A percentile compares a stretch with the other conserved stretches of the same genome.
Evolutionary conservation across 35 echinoderm and acorn worm species (phyloP).

Genomic region (Chiridota heheva): DNA sequence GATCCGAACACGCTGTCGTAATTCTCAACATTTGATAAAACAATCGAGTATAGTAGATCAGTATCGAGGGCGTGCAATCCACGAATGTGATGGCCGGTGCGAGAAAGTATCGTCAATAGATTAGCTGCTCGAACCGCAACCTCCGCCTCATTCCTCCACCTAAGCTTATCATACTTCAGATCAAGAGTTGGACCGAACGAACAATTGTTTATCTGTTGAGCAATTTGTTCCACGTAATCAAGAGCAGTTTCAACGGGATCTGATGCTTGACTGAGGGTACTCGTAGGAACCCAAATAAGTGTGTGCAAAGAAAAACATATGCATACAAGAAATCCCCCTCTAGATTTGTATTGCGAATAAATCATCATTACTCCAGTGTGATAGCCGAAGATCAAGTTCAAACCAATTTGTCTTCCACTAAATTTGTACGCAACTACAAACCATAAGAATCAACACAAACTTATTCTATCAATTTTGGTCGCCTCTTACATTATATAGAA

Average conservation of each 20-base stretch:
- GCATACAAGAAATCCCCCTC: no score
- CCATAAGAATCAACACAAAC: no score
- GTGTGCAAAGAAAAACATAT: no score
- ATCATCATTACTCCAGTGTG: no score
- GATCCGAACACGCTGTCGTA: slow-evolving; percentile 70
- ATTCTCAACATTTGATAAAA: slow-evolving; percentile 71
- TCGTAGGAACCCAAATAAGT: no score
- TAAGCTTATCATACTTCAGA: slow-evolving; percentile 61
- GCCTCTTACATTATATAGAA: no score
- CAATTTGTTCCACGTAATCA: slow-evolving; percentile 81
- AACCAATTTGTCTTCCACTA: no score
- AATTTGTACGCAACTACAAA: no score
- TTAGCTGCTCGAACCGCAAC: slow-evolving; percentile 70
- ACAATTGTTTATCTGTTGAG: slow-evolving; percentile 66
- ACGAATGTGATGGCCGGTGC: slow-evolving; percentile 59
- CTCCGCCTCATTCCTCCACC: slow-evolving; percentile 62
- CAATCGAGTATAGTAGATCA: slow-evolving; percentile 69
- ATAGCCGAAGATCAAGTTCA: no score
- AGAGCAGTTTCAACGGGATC: slow-evolving; percentile 64
- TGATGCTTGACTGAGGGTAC: no score
- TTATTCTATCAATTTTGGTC: no score
- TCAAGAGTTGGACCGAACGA: slow-evolving; percentile 76
- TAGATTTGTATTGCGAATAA: no score
- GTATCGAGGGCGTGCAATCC: slow-evolving; percentile 62
- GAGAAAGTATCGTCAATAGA: slow-evolving; percentile 59